A percentile compares a stretch with the other conserved stretches of the same genome.
phyloP scores from a whole-genome alignment of 2,797 vertebrate species.

The Anolis apletophallus region DNA sequence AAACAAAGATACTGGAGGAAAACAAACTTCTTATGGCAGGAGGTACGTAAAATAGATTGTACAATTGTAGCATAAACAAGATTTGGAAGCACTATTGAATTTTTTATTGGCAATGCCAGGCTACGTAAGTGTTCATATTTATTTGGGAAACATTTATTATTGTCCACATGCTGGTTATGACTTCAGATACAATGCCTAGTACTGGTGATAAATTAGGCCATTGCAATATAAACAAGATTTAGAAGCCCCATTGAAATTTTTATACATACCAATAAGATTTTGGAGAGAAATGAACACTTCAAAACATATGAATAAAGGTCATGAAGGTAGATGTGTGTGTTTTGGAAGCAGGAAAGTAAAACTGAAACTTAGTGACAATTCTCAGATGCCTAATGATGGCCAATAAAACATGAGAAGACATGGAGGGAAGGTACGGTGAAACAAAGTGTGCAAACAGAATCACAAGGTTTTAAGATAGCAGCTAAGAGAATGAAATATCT shows the following conservation, averaged over 20 bases:
- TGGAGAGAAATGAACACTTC: neutral
- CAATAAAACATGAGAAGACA: neutral
- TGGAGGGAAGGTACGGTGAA: neutral
- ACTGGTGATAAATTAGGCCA: neutral
- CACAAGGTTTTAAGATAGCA: neutral
- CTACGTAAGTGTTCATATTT: neutral
- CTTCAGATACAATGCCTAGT: neutral
- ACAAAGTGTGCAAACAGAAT: neutral
- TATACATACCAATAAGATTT: neutral
- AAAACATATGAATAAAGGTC: neutral
- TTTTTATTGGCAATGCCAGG: neutral
- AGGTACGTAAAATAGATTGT: too few relatives aligned
- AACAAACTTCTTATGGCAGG: neutral
- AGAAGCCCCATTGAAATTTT: too few relatives aligned
- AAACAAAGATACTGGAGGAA: neutral
- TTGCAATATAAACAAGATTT: neutral
- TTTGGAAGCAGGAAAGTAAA: neutral
- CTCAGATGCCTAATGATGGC: neutral
- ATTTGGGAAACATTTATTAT: neutral
- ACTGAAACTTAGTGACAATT: neutral
- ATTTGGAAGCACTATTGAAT: neutral
- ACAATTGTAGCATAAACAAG: neutral
- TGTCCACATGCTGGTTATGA: neutral
- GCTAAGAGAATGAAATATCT: neutral
- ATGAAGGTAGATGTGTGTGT: neutral